A percentile compares a stretch with the other conserved stretches of the same genome.
Conservation (phyloP, 2,797 vertebrate genomes). For the Nasua narica region DNA sequence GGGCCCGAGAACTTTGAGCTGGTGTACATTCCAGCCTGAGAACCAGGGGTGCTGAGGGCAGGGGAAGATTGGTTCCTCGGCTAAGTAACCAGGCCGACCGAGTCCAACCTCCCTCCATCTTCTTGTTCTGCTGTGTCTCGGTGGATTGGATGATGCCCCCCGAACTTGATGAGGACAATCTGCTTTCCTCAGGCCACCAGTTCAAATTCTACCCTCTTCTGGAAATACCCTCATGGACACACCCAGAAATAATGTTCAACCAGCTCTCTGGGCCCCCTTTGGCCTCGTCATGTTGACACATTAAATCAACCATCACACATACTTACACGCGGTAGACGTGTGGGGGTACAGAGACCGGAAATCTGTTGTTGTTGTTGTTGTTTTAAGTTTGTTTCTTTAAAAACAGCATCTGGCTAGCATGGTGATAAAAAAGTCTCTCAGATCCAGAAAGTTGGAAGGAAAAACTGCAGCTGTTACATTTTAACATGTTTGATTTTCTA, state of each 20-base stretch:
- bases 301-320: not conserved
- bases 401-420: not conserved
- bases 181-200: not conserved
- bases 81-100: not conserved
- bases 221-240: not conserved
- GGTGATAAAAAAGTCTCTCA: not conserved
- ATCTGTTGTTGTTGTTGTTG: not conserved
- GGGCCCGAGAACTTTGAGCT: not conserved
- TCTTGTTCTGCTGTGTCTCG: not conserved
- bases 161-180: accelerated
- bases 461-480: not conserved
- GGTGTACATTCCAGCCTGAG: not conserved
- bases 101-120: not conserved
- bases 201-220: not conserved
- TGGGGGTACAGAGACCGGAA: not conserved
- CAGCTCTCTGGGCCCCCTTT: not conserved
- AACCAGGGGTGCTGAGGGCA: not conserved
- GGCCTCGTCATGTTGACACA: no score
- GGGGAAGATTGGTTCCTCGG: not conserved
- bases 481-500: not conserved
- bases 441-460: not conserved
- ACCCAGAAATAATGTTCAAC: not conserved
- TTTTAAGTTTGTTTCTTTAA: not conserved
- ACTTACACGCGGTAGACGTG: not conserved
- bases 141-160: not conserved